A percentile compares a stretch with the other conserved stretches of the same genome.
phyloP scores from a whole-genome alignment of 2,113 vertebrate genomes.

The Larimichthys polyactis region DNA sequence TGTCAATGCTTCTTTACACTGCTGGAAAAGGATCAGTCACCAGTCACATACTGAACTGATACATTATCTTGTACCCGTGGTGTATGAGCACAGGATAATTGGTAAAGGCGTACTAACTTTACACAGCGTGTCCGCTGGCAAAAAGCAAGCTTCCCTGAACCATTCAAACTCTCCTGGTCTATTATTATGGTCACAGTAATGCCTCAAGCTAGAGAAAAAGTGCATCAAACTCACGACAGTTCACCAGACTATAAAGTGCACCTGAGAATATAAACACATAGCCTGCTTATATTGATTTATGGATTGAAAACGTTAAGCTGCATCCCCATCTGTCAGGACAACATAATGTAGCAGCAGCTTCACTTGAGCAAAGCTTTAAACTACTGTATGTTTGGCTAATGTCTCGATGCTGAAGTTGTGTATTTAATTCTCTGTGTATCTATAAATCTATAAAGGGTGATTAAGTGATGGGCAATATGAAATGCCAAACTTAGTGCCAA shows the following conservation, averaged over 20 bases:
- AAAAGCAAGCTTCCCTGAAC: slow-evolving; percentile 2
- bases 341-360: not conserved
- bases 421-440: not conserved
- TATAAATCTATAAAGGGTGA: not conserved
- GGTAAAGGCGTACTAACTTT: not conserved
- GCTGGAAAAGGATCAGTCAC: too few species aligned
- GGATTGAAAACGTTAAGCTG: not conserved
- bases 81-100: too few species aligned
- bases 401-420: not conserved
- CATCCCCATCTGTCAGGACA: not conserved
- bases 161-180: not conserved
- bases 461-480: not conserved
- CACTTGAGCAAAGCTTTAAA: not conserved
- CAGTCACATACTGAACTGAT: too few species aligned
- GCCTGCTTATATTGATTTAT: not conserved
- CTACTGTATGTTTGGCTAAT: not conserved
- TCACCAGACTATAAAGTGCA: not conserved
- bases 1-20: too few species aligned
- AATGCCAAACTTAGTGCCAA: not conserved
- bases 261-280: not conserved
- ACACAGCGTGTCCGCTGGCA: not conserved
- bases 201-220: not conserved
- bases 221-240: not conserved
- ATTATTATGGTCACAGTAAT: not conserved
- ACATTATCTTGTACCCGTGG: too few species aligned